Conservation (phyloP, 2,797 vertebrate genomes). For the Lepidocolaptes lacrymiger region DNA sequence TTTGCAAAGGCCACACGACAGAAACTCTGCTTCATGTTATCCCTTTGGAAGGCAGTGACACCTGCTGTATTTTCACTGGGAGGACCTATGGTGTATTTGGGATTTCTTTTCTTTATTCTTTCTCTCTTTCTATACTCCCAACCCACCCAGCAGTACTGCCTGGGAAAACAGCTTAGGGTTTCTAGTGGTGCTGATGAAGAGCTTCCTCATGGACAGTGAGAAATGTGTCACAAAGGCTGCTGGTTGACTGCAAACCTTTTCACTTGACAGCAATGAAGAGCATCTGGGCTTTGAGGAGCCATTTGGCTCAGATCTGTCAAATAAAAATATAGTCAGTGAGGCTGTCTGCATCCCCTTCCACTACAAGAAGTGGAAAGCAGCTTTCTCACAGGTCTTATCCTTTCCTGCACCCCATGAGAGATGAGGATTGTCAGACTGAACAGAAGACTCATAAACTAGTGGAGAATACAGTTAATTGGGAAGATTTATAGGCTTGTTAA, state of each 20-base stretch:
- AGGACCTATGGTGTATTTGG: neutral
- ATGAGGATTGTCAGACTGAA: slow-evolving; percentile 63
- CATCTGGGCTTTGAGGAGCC: neutral
- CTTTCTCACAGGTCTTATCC: neutral
- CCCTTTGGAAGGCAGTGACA: neutral
- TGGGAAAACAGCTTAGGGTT: neutral
- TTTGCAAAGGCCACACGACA: neutral
- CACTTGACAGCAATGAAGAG: neutral
- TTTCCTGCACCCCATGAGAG: slow-evolving; percentile 25
- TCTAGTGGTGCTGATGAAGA: neutral
- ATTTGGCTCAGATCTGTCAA: slow-evolving; percentile 38
- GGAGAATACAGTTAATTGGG: slow-evolving; percentile 70
- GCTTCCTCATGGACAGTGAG: neutral
- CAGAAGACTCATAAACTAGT: slow-evolving; percentile 62
- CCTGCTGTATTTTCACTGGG: neutral
- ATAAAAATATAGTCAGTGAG: slow-evolving; percentile 1
- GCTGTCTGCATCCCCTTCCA: neutral
- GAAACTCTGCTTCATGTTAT: neutral
- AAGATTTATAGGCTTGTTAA: slow-evolving; percentile 74
- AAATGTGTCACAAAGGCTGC: neutral
- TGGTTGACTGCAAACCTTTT: neutral
- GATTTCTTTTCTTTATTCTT: neutral
- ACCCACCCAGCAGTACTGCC: neutral
- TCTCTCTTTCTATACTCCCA: neutral
- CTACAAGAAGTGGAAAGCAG: neutral